Evolutionary conservation across 2,113 vertebrate species (phyloP), one percentile per base, ranked within the genome.

Genomic region (Clupea harengus): DNA sequence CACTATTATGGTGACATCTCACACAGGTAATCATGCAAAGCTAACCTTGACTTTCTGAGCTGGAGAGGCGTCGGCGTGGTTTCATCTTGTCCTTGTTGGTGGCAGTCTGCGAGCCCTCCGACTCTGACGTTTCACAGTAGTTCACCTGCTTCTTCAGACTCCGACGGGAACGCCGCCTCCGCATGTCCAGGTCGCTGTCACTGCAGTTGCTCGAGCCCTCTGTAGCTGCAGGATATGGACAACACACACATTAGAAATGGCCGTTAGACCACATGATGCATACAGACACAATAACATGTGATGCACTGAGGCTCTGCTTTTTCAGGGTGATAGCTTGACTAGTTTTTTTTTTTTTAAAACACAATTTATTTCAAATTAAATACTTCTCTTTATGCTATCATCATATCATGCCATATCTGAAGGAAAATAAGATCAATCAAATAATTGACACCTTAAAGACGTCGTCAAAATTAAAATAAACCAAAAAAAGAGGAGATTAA

Each of bases 121-220:
- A 98, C 91, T 99, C 98, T 0, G 98, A 98, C 32, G 97, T 97
- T 93, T 99, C 98, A 39, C 96, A 95, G 86, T 99, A 99, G 92
- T 99, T 99, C 72, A 99, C 98, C 92, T 96, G 92, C 90, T 96
- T 94, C 93, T 98, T 97, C 90, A 94, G 96, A 89, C 98, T 99
- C 87, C 98, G 94, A 85, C 97, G 95, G 10, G 98, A 99, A 32
- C 98, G 95, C 49, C 98, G 97, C 82, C 97, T 94, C 82, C 97
- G 95, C 49, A 98, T 94, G 87, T 99, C 98, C 92, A 99, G 94
- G 87, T 98, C 98, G 22, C 98, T 97, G 8, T 97, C 97, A 75
- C 96, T 97, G 92, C 93, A 97, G 18, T 97, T 97, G 0, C 97
- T 99, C 88, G 97, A 98, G 83, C 96, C 95, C 20, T 95, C 95